Base-by-base conservation (phyloP, 53 echinoderm and acorn worm species). In the Stichopus horrens region DNA sequence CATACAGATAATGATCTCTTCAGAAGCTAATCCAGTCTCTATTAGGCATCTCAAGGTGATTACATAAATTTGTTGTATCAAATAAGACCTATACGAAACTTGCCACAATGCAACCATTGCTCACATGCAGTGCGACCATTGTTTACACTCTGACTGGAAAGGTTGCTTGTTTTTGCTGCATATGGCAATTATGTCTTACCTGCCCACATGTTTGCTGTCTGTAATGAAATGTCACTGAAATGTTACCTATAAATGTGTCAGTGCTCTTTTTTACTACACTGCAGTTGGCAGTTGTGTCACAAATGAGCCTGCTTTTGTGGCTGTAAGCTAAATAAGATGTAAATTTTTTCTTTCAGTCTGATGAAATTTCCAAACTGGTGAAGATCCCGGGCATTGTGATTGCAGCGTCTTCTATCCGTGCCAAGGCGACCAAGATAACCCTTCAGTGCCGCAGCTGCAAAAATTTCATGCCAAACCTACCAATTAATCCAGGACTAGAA, bases 351-450 rank as follows among this genome's bases (percentile, higher is more conserved):
- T 87, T 68, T 52, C 93, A 97, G 97, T 97, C 97, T 14, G 94
- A 95, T 68, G 87, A 97, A 75, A 95, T 97, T 6, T 95, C 97
- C 11, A 95, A 93, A 77, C 90, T 97, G 77, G 89, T 97, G 54
- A 97, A 95, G 89, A 94, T 95, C n/a, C 97, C 97, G 5, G 95
- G 97, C 9, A 97, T 97, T 74, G 94, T 95, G 54, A 96, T 96
- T 54, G 92, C 96, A 63, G 96, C 96, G 13, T 95, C 96, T n/a
- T 92, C 95, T 52, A 93, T 97, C 58, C 86, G 92, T 14, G 95
- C 97, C 22, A 97, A 97, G 87, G 97, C 97, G 18, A 97, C 95
- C 21, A 88, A 93, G 60, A 97, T 97, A 87, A 97, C 97, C 60
- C 95, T 97, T 74, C 97, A 97, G 89, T 97, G 97, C 75, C 91